Conservation (phyloP, 2,113 vertebrate genomes). For the Diphyllodes magnificus region DNA sequence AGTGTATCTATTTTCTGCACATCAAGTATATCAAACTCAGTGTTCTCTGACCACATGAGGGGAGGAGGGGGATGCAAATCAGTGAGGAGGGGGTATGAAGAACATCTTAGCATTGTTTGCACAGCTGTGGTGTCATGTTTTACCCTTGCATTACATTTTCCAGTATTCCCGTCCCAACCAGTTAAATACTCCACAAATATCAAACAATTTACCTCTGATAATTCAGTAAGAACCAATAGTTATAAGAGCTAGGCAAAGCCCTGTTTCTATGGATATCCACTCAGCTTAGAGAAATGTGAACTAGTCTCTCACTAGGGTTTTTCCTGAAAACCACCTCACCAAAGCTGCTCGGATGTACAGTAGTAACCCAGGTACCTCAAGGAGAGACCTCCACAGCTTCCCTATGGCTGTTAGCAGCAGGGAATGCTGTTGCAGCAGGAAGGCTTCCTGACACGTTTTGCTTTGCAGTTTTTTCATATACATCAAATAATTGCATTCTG, state of each 20-base stretch:
- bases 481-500: background rate
- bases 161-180: background rate
- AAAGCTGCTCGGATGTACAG: background rate
- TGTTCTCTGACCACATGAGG: background rate
- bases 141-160: background rate
- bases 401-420: background rate
- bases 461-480: background rate
- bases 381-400: background rate
- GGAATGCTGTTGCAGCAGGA: background rate
- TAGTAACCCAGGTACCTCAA: background rate
- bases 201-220: background rate
- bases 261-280: background rate
- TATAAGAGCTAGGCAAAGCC: background rate
- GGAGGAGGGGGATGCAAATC: background rate
- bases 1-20: background rate
- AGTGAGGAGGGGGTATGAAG: background rate
- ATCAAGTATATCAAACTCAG: background rate
- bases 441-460: background rate
- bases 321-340: background rate
- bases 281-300: background rate
- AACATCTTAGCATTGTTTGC: background rate
- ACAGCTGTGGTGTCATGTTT: background rate
- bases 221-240: background rate
- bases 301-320: background rate
- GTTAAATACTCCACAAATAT: background rate